Evolutionary conservation across 2,113 vertebrate species (phyloP).

Genomic region (Cyprinodon variegatus): DNA sequence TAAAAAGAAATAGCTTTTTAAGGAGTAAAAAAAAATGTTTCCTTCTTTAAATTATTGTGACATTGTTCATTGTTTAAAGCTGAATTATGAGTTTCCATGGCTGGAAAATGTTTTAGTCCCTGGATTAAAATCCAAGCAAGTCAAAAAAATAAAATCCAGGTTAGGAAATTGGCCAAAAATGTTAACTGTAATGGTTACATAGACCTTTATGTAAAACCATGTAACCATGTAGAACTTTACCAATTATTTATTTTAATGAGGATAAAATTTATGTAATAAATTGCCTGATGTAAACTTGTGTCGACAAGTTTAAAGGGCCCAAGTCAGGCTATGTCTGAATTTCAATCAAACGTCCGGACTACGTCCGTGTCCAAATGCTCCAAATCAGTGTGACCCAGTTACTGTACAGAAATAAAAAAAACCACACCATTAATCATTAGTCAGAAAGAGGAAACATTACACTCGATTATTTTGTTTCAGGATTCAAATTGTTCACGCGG

Average conservation of each 20-base stretch:
- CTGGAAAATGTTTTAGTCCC: too few species aligned
- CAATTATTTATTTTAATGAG: background rate
- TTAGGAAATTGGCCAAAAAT: too few species aligned
- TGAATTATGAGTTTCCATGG: too few species aligned
- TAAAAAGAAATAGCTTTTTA: too few species aligned
- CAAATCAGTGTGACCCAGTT: conserved; percentile 74
- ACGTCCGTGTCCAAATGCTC: conserved; percentile 68
- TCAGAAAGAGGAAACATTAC: conserved; percentile 44
- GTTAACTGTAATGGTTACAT: too few species aligned
- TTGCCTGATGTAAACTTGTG: background rate
- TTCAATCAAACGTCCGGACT: conserved; percentile 24
- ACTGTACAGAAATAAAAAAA: conserved; percentile 59
- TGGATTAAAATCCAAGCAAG: too few species aligned
- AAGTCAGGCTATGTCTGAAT: background rate
- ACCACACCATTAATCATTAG: conserved; percentile 60
- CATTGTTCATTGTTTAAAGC: too few species aligned
- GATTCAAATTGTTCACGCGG: conserved; percentile 40
- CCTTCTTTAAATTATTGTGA: too few species aligned
- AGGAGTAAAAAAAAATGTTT: too few species aligned
- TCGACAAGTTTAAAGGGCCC: background rate
- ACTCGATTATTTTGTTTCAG: conserved; percentile 43
- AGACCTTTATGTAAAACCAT: too few species aligned
- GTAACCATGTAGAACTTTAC: background rate
- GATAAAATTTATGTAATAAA: background rate
- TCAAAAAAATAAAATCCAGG: too few species aligned